Evolutionary conservation across 37 sponge, comb jelly and placozoan genomes (phyloP), one percentile per base, ranked within the genome.

Genomic region (Cladorhizidae sp.): DNA sequence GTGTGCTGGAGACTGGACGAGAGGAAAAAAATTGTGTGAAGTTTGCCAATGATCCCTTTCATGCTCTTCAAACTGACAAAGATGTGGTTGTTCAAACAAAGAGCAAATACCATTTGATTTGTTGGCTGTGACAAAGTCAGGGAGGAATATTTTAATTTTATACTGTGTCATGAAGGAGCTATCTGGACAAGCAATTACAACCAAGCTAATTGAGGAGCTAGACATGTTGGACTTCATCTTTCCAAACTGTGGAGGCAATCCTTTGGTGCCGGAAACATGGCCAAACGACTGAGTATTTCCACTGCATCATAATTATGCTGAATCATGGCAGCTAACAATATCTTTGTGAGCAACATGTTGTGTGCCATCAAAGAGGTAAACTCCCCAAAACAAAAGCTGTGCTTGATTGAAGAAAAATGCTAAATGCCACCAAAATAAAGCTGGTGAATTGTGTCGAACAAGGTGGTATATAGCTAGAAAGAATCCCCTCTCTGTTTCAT

Each of bases 391-490:
- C 73, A 69, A 38, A 77, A 83, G 35, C 40, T 67, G 67, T 37
- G 38, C 14, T 67, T 83, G 50, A 40, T 63, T 42, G 54, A 59
- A 39, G 12, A 17, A 3, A 28, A 17, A 12, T 5, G 12, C 6
- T 5, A n/a, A n/a, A n/a, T n/a, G n/a, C n/a, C n/a, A n/a, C n/a
- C n/a, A n/a, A n/a, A n/a, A n/a, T n/a, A n/a, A 59, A 31, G 35
- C 32, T 36, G 50, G n/a, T 21, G 72, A 72, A 21, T 45, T 72
- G 72, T 86, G 87, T 37, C 49, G 68, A 64, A 86, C 87, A 33
- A 67, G 87, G 55, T 80, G 87, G 87, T 65, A 36, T 32, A 33
- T 86, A 58, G 65, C 57, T n/a, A 59, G 87, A 55, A 86, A 83
- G 22, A 81, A 86, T 70, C 73, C 87, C 26, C 61, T 57, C 37